Evolutionary conservation across 2,888 invertebrate genomes (phyloP).

Genomic region (Embidobia sp.): DNA sequence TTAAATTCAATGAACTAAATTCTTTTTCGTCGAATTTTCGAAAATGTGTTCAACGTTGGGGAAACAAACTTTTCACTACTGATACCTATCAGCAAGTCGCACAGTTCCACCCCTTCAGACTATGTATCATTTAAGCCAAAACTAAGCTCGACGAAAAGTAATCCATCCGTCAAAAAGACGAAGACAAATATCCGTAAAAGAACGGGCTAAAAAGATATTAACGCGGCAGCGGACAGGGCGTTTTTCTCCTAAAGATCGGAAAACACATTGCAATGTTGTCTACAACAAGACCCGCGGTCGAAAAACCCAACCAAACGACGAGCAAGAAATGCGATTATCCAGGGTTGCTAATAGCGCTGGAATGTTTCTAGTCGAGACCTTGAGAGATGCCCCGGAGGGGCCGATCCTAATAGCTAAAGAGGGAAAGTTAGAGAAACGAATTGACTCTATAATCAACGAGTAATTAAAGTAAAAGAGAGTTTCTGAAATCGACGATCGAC

Average conservation of each 20-base stretch:
- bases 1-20: no score
- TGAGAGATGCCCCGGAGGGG: slow-evolving; percentile 23
- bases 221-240: slow-evolving; percentile 11
- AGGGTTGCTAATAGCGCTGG: not conserved
- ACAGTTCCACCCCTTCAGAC: slow-evolving; percentile 25
- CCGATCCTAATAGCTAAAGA: slow-evolving; percentile 27
- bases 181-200: slow-evolving; percentile 55
- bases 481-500: slow-evolving; percentile 62
- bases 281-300: slow-evolving; percentile 27
- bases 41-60: no score
- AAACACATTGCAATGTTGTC: slow-evolving; percentile 54
- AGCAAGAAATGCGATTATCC: slow-evolving; percentile 16
- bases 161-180: slow-evolving; percentile 60
- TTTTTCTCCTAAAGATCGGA: slow-evolving; percentile 29
- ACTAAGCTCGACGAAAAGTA: slow-evolving; percentile 54
- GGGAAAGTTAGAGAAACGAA: slow-evolving; percentile 49
- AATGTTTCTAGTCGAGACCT: slow-evolving; percentile 20
- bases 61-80: slow-evolving; percentile 32
- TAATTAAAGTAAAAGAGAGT: slow-evolving; percentile 75
- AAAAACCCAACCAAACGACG: slow-evolving; percentile 1
- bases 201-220: slow-evolving; percentile 53
- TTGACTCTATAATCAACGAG: slow-evolving; percentile 76
- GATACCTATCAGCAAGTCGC: slow-evolving; percentile 21
- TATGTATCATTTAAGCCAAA: slow-evolving; percentile 59
- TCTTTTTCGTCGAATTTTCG: no score